Percentiles rank a stretch among this genome's conserved stretches.
These are phyloP conservation scores for Mormyrus hasselquistii DNA, from an alignment of 2,797 vertebrate species.

Conservation along the genomic window DNA sequence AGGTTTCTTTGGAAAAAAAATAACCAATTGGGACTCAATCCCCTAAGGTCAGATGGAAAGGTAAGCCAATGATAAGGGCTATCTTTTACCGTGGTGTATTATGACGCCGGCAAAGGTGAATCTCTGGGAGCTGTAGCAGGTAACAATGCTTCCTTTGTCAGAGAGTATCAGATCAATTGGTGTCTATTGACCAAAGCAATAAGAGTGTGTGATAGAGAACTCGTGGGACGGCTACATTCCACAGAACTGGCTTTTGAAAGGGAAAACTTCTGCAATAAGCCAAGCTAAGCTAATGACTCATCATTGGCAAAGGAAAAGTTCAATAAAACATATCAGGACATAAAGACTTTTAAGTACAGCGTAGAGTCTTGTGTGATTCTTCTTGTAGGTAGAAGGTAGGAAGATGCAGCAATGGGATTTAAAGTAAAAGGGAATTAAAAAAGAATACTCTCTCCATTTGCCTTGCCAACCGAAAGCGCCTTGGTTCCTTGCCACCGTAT, in stretches of 20 bases:
- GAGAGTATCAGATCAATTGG: constrained; percentile 18
- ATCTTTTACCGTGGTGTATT: constrained; percentile 15
- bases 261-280: not conserved
- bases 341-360: not conserved
- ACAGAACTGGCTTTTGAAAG: not conserved
- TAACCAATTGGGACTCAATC: constrained; percentile 27
- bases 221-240: not conserved
- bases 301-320: not conserved
- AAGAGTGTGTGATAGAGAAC: not conserved
- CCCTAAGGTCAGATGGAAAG: constrained; percentile 20
- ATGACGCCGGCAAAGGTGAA: not conserved
- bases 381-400: not conserved
- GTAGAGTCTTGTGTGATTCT: not conserved
- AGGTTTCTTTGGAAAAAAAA: constrained; percentile 23
- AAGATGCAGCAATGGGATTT: not conserved
- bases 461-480: not conserved
- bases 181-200: not conserved
- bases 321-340: not conserved
- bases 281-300: not conserved
- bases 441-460: not conserved
- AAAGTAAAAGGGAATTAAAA: not conserved
- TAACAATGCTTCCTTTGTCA: constrained; percentile 13
- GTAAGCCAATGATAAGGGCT: not conserved
- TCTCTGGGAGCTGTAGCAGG: not conserved
- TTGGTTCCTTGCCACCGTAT: not conserved